These are phyloP conservation scores for Tenthredo distinguenda DNA, from an alignment of 2,888 invertebrate genomes.

Conservation along the genomic window DNA sequence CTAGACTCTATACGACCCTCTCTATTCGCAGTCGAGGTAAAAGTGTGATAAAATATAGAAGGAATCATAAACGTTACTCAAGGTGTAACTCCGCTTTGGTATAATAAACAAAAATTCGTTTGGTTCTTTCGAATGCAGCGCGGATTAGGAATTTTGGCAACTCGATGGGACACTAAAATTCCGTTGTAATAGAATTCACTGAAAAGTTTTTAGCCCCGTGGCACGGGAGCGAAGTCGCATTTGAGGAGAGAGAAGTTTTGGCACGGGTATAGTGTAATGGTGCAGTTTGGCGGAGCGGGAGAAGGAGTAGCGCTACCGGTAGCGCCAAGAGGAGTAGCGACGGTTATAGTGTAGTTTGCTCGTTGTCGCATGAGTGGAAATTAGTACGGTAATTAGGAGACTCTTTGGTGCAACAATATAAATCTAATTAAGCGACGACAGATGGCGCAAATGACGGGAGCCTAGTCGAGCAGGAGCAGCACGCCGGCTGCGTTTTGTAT, in stretches of 20 bases:
- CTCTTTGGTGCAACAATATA: constrained; percentile 41
- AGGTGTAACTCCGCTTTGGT: not conserved
- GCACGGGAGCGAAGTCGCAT: not conserved
- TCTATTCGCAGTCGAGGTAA: not conserved
- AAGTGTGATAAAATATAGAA: not conserved
- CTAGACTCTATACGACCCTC: not conserved
- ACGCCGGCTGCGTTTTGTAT: constrained; percentile 26
- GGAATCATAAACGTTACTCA: not conserved
- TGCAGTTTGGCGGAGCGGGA: not conserved
- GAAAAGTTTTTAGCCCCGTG: not conserved
- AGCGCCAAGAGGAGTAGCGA: not conserved
- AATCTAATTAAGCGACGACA: constrained; percentile 48
- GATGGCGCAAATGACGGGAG: constrained; percentile 27
- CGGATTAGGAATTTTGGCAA: not conserved
- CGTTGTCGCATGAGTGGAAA: constrained; percentile 34
- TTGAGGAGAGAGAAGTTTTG: not conserved
- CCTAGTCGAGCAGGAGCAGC: not conserved
- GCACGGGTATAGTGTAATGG: not conserved
- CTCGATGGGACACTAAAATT: not conserved
- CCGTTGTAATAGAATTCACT: not conserved
- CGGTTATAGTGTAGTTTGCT: constrained; percentile 34
- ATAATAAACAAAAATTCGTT: not conserved
- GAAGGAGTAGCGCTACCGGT: not conserved
- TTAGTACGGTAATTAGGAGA: constrained; percentile 47
- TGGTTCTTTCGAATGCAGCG: not conserved